phyloP scores from a whole-genome alignment of 2,888 invertebrate species.

The Acleris laterana region DNA sequence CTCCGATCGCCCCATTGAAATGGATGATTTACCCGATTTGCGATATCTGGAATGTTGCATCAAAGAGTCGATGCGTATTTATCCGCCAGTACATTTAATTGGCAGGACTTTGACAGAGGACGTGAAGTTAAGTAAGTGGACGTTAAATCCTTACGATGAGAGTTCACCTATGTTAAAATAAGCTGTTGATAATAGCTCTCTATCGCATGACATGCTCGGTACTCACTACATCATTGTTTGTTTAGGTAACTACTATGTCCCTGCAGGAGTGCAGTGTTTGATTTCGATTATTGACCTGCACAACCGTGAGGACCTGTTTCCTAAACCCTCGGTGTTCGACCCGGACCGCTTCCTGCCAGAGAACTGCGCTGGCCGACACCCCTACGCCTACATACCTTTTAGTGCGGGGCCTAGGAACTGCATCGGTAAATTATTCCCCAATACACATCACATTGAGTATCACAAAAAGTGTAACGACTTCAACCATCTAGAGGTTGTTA shows the following conservation, averaged over 20 bases:
- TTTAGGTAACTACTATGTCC: conserved; percentile 76
- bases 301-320: conserved; percentile 85
- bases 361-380: conserved; percentile 80
- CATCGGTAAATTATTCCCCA: conserved; percentile 74
- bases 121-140: conserved; percentile 80
- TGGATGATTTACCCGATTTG: conserved; percentile 86
- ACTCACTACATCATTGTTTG: too few relatives aligned
- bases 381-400: conserved; percentile 87
- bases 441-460: too few relatives aligned
- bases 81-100: conserved; percentile 88
- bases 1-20: conserved; percentile 84
- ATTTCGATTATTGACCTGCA: conserved; percentile 87
- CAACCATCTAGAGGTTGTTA: too few relatives aligned
- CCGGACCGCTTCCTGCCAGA: conserved; percentile 89
- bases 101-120: conserved; percentile 83
- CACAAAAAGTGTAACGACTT: too few relatives aligned
- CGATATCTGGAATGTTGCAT: conserved; percentile 88
- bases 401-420: conserved; percentile 89
- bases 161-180: too few relatives aligned
- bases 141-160: too few relatives aligned
- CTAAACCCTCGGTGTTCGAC: conserved; percentile 87
- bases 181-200: too few relatives aligned
- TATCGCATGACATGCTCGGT: too few relatives aligned
- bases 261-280: conserved; percentile 77
- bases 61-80: conserved; percentile 87